These are phyloP conservation scores for Lathamus discolor DNA, from an alignment of 2,113 vertebrate genomes.

Conservation along the genomic window DNA sequence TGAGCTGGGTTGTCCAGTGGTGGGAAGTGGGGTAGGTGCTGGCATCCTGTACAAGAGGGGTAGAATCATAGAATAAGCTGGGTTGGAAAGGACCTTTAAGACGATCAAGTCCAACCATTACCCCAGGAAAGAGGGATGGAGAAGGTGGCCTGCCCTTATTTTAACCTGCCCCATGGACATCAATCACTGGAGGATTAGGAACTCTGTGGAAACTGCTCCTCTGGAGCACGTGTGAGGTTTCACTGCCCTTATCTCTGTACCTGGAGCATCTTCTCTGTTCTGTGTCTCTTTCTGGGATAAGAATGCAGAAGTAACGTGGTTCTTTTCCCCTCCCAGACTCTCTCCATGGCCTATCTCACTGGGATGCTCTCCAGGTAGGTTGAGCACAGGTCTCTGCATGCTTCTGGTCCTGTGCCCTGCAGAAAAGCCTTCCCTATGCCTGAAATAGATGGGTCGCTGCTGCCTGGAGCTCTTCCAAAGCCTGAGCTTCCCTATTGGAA, in stretches of 20 bases:
- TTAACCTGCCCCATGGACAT: neutral
- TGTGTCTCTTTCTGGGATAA: neutral
- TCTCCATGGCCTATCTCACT: slow-evolving; percentile 94
- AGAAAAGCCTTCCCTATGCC: fast-evolving
- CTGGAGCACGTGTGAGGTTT: neutral
- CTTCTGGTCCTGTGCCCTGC: neutral
- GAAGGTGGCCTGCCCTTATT: neutral
- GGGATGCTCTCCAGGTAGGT: slow-evolving; percentile 91
- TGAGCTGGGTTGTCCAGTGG: neutral
- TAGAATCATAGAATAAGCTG: neutral
- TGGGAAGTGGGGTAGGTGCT: neutral
- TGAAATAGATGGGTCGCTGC: neutral
- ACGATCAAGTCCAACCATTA: neutral
- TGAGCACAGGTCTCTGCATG: neutral
- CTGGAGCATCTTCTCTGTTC: neutral
- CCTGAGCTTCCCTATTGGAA: neutral
- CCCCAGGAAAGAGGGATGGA: neutral
- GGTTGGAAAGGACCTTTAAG: neutral
- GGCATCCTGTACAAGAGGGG: neutral
- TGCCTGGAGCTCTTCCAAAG: neutral
- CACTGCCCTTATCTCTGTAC: neutral
- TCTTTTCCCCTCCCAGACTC: slow-evolving; percentile 77
- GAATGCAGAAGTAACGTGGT: neutral
- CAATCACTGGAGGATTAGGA: neutral
- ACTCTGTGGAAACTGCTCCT: neutral